A percentile compares a stretch with the other conserved stretches of the same genome.
Evolutionary conservation across 2,888 invertebrate genomes (phyloP).

Genomic region (Scaptomyza parva): DNA sequence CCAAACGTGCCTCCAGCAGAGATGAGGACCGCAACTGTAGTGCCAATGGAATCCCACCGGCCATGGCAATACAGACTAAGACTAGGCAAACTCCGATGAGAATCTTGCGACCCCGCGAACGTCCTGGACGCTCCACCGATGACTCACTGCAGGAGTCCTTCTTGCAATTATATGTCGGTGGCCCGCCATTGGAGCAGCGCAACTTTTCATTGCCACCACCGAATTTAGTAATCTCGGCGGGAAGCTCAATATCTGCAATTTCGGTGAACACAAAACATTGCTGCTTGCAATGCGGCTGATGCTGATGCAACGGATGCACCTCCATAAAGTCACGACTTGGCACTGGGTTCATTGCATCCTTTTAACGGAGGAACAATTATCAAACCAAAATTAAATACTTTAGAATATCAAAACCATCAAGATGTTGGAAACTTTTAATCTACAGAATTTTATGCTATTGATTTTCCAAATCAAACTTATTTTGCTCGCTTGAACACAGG

Average conservation of each 20-base stretch:
- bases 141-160: conserved; percentile 81
- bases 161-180: conserved; percentile 78
- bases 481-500: conserved; percentile 2
- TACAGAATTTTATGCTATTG: conserved; percentile 34
- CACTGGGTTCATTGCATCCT: conserved; percentile 82
- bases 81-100: conserved; percentile 79
- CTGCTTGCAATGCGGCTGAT: conserved; percentile 83
- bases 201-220: conserved; percentile 82
- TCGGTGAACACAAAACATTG: conserved; percentile 85
- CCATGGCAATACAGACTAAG: conserved; percentile 83
- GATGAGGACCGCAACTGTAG: conserved; percentile 87
- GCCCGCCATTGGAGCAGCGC: conserved; percentile 81
- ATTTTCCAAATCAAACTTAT: conserved; percentile 32
- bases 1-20: conserved; percentile 86
- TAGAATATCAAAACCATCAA: not conserved
- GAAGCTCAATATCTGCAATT: conserved; percentile 84
- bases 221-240: conserved; percentile 84
- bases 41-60: conserved; percentile 86
- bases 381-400: not conserved
- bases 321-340: conserved; percentile 85
- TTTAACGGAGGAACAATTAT: not conserved
- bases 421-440: not conserved
- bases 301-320: conserved; percentile 83
- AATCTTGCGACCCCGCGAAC: conserved; percentile 79
- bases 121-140: conserved; percentile 69